Evolutionary conservation across 2,797 vertebrate species (phyloP), one percentile per base, ranked within the genome.

Genomic region (Danio choprae): DNA sequence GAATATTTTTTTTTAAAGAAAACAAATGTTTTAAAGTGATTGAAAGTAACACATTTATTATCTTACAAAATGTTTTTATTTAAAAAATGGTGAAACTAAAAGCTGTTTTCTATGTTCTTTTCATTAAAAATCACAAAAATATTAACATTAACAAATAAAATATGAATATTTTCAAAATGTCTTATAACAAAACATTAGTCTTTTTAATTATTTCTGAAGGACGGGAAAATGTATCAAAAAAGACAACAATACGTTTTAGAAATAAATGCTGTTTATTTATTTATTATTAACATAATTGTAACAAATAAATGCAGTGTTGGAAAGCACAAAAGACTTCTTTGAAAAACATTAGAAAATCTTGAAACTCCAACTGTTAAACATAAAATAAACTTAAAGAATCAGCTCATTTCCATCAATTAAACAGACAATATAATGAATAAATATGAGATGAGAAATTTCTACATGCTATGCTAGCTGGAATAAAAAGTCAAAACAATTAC

Each of bases 131-230:
- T 13, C 36, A 6, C 22, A 36, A 36, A 59, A 59, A 56, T 4
- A 9, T 12, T 4, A 22, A 56, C 10, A n/a, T n/a, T n/a, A n/a
- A n/a, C n/a, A n/a, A n/a, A n/a, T n/a, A n/a, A n/a, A n/a, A n/a
- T n/a, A n/a, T n/a, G n/a, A n/a, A n/a, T 6, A 58, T 38, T 63
- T 63, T 63, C 60, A 63, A 41, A 9, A 63, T 63, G 41, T 16
- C 64, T 12, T 11, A 7, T 44, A 44, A 20, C 20, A 6, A 44
- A 29, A 29, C 29, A 29, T 29, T 1, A 29, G 29, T 29, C 3
- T 64, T 20, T 11, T n/a, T 0, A 43, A 43, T 12, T n/a, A 18
- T 64, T 43, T 63, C 16, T 63, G 16, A 20, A 20, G 53, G 18
- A 20, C 60, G 41, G 60, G 9, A 41, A 63, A 63, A 63, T 18